These are phyloP conservation scores for Aldabrachelys gigantea DNA, from an alignment of 2,113 vertebrate genomes.

Conservation along the genomic window DNA sequence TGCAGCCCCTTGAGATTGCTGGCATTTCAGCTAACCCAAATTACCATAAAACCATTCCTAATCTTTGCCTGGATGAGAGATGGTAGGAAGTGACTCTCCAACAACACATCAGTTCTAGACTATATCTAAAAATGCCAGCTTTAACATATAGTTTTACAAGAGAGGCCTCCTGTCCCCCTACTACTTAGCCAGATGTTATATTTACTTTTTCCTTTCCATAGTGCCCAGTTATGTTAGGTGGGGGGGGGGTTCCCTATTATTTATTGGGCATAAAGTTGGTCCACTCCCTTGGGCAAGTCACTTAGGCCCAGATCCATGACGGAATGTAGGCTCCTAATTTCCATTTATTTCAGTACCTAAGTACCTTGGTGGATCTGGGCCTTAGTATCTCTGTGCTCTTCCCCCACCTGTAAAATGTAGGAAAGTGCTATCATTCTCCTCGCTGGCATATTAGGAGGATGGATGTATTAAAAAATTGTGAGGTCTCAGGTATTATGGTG, in stretches of 20 bases:
- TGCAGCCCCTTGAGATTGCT: slow-evolving; percentile 4
- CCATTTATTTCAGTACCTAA: neutral
- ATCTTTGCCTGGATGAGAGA: neutral
- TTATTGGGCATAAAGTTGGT: neutral
- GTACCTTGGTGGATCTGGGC: neutral
- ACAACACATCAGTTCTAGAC: neutral
- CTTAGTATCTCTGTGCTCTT: neutral
- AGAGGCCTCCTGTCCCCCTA: neutral
- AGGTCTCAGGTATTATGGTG: neutral
- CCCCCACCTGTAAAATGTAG: neutral
- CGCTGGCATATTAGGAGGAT: neutral
- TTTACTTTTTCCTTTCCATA: neutral
- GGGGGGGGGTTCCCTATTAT: neutral
- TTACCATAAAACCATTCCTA: slow-evolving; percentile 32
- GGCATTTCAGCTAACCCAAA: slow-evolving; percentile 25
- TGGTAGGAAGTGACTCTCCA: slow-evolving; percentile 1
- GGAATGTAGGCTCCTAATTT: too few species aligned
- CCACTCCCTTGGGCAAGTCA: neutral
- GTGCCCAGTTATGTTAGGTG: neutral
- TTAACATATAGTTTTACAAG: neutral
- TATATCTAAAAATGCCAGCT: slow-evolving; percentile 1
- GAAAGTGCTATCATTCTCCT: neutral
- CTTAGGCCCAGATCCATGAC: neutral
- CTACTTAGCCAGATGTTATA: neutral
- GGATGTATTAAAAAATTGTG: neutral